These are phyloP conservation scores for Neosilurus mollespiculum DNA, from an alignment of 2,797 vertebrate genomes.

Conservation along the genomic window DNA sequence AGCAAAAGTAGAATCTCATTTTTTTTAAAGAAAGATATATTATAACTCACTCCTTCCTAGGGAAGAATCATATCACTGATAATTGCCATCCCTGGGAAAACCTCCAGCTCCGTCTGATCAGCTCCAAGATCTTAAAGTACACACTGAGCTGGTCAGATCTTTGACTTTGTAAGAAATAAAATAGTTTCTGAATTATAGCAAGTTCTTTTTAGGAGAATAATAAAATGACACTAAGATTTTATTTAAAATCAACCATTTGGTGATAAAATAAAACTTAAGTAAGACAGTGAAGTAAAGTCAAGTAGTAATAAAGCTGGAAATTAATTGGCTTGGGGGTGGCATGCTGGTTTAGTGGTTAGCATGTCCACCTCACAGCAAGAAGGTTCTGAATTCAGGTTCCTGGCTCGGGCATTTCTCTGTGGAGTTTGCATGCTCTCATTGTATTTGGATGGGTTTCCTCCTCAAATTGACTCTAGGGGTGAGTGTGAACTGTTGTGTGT, in stretches of 20 bases:
- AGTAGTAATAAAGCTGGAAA: not conserved
- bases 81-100: constrained; percentile 27
- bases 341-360: too few species aligned
- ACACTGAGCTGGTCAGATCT: not conserved
- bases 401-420: too few species aligned
- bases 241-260: not conserved
- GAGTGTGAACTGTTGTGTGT: too few species aligned
- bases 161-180: not conserved
- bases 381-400: too few species aligned
- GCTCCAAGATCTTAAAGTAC: not conserved
- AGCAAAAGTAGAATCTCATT: constrained; percentile 23
- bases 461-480: too few species aligned
- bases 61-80: constrained; percentile 32
- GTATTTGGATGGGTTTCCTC: too few species aligned
- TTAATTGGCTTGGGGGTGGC: not conserved
- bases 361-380: too few species aligned
- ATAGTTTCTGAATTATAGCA: not conserved
- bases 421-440: too few species aligned
- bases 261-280: not conserved
- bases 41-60: constrained; percentile 42
- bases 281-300: not conserved
- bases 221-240: not conserved
- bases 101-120: not conserved
- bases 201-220: not conserved
- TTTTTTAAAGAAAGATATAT: constrained; percentile 22